Base-by-base conservation (phyloP, 1,140 invertebrate species). In the Nymphalis io region DNA sequence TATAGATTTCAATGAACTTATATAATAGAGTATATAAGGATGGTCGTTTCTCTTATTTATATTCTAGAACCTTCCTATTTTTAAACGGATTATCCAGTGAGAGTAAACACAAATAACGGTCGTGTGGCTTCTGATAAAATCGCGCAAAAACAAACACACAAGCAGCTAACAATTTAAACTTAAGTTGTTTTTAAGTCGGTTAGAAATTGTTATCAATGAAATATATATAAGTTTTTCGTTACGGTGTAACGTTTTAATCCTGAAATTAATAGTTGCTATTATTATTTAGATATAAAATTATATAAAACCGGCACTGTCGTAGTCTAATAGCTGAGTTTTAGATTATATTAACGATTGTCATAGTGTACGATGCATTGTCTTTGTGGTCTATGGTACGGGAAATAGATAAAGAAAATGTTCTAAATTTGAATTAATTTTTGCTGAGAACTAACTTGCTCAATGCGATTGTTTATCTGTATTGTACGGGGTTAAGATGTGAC, bases 381-480 rank as follows among this genome's bases (percentile, higher is more conserved):
- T 8, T 8, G 27, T 27, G 0, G 5, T 33, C 27, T 33, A 8
- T 33, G 27, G 3, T 8, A 8, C 3, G 2, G 27, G 27, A 8
- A 5, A 8, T 33, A 33, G 27, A 33, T 33, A 33, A 33, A 33
- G 3, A 33, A 33, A 33, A 44, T 44, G 40, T 44, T 13, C 40
- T 44, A 44, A 44, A 44, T 15, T 44, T 44, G 40, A 44, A 44
- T 15, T 53, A 53, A 12, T 5, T 12, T 53, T 53, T 53, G 18
- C 21, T 53, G 48, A 53, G 48, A 13, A 79, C 76, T 78, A 80
- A 82, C 74, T 84, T 84, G 82, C 80, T 84, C 82, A 84, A 83
- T 78, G 65, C 64, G 51, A 55, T 68, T 55, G n/a, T n/a, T n/a
- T n/a, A 40, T 68, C 11, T 63, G 23, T 55, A 18, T 20, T 63